These are phyloP conservation scores for Tonatia bakeri DNA, from an alignment of 2,113 vertebrate species.

Conservation along the genomic window DNA sequence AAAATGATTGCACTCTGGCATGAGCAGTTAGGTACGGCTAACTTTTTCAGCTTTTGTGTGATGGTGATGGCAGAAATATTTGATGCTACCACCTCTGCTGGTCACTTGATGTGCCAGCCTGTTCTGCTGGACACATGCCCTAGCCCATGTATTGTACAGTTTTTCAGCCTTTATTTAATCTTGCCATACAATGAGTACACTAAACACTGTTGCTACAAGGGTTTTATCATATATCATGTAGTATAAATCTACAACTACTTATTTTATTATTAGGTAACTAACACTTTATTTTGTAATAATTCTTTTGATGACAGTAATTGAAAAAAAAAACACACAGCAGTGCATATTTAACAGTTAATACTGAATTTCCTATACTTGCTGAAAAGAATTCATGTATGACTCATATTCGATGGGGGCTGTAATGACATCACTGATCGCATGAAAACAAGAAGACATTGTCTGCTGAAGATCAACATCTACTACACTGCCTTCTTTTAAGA, in stretches of 20 bases:
- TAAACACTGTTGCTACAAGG: background rate
- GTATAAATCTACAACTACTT: background rate
- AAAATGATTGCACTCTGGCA: background rate
- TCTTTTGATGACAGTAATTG: background rate
- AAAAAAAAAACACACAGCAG: background rate
- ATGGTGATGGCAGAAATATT: background rate
- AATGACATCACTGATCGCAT: background rate
- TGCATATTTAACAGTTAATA: background rate
- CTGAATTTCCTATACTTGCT: background rate
- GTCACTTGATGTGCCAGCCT: background rate
- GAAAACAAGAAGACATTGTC: background rate
- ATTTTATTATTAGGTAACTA: constrained; percentile 6
- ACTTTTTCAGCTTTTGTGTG: background rate
- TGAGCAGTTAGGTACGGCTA: background rate
- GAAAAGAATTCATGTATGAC: background rate
- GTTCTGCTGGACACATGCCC: background rate
- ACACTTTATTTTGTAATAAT: constrained; percentile 10
- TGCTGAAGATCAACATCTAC: background rate
- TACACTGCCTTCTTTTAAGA: background rate
- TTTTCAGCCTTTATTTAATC: background rate
- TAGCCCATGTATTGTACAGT: background rate
- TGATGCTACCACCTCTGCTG: background rate
- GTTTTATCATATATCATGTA: background rate
- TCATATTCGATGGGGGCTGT: background rate
- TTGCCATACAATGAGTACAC: background rate